phyloP scores from a whole-genome alignment of 2,113 vertebrate genomes.

The Chlorodrepanis virens region DNA sequence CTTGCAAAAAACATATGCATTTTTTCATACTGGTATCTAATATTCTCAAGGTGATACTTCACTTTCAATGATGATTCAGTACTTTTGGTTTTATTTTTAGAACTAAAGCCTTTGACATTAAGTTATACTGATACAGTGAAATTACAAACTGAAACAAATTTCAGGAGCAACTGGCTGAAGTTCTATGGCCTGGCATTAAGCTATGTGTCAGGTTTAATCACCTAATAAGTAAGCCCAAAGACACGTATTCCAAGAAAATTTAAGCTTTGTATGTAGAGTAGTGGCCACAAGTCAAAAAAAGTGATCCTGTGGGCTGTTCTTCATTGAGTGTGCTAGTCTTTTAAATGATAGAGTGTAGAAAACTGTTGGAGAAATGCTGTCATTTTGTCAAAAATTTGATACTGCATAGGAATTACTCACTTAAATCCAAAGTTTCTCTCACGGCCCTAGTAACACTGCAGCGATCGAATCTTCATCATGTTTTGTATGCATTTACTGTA shows the following conservation, averaged over 20 bases:
- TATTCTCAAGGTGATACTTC: slow-evolving; percentile 22
- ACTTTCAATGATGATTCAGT: not conserved
- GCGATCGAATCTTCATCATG: not conserved
- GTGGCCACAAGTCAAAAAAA: not conserved
- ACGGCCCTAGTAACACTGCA: not conserved
- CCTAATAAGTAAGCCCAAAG: not conserved
- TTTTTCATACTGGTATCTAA: not conserved
- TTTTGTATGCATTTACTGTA: not conserved
- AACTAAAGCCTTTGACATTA: slow-evolving; percentile 5
- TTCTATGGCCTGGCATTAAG: not conserved
- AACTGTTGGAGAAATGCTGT: not conserved
- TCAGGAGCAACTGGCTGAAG: not conserved
- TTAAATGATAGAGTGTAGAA: not conserved
- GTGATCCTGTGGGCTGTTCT: not conserved
- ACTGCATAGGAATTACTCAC: not conserved
- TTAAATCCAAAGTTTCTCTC: not conserved
- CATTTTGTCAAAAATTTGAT: not conserved
- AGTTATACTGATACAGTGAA: not conserved
- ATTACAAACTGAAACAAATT: slow-evolving; percentile 8
- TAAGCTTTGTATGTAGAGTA: not conserved
- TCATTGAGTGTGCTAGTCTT: not conserved
- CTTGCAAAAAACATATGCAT: not conserved
- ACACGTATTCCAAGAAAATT: not conserved
- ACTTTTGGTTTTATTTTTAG: slow-evolving; percentile 38
- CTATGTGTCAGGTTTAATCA: not conserved